phyloP scores from a whole-genome alignment of 2,888 invertebrate species.

The Machimus rusticus region DNA sequence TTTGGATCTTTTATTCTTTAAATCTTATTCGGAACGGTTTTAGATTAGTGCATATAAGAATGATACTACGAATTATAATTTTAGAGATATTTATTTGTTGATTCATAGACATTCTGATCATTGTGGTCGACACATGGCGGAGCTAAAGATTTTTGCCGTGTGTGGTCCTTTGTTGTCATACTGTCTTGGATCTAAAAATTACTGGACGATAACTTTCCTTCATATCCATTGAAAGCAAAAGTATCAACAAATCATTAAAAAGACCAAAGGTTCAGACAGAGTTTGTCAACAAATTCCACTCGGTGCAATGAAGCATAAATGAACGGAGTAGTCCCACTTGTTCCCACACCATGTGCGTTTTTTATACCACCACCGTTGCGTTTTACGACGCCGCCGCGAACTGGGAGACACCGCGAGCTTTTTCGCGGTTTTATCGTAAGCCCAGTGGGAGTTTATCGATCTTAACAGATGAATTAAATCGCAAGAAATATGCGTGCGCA shows the following conservation, averaged over 20 bases:
- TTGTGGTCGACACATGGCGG: background rate
- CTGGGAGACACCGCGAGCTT: background rate
- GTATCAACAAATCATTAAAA: background rate
- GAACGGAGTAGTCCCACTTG: background rate
- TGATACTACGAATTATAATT: too few relatives aligned
- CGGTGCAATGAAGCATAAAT: background rate
- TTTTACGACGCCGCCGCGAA: background rate
- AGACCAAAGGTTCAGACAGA: background rate
- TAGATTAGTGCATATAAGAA: too few relatives aligned
- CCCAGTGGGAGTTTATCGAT: constrained; percentile 18
- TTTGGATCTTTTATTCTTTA: too few relatives aligned
- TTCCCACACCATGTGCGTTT: background rate
- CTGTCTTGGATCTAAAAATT: background rate
- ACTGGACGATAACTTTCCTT: background rate
- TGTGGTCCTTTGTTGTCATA: background rate
- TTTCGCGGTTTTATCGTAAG: background rate
- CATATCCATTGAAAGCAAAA: background rate
- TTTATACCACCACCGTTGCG: background rate
- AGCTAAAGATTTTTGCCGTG: background rate
- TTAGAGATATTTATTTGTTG: background rate
- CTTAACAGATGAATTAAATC: background rate
- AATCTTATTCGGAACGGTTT: too few relatives aligned
- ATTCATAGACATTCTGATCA: background rate
- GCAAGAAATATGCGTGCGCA: constrained; percentile 21
- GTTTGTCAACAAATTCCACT: background rate